These are phyloP conservation scores for Pterostichus madidus DNA, from an alignment of 2,888 invertebrate species.

Conservation along the genomic window DNA sequence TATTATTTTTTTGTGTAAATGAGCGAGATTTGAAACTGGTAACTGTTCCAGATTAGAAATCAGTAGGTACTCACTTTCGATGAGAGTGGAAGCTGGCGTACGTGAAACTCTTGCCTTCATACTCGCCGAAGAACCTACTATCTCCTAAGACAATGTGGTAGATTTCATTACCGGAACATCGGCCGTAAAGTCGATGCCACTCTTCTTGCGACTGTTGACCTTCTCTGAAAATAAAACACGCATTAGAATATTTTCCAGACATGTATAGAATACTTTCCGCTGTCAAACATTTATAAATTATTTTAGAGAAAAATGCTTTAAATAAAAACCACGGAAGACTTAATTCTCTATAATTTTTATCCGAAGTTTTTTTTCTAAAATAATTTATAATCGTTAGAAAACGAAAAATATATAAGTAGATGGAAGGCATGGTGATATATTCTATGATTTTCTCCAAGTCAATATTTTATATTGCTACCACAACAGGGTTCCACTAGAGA, in stretches of 20 bases:
- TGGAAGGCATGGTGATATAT: neutral
- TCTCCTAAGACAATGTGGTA: constrained; percentile 97
- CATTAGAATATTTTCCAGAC: too few relatives aligned
- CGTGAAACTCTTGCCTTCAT: constrained; percentile 99
- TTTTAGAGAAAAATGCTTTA: too few relatives aligned
- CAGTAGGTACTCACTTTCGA: constrained; percentile 86
- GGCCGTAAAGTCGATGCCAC: constrained; percentile 99
- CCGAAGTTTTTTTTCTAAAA: neutral
- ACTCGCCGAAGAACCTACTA: constrained; percentile 98
- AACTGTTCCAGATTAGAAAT: too few relatives aligned
- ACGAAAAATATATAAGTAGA: neutral
- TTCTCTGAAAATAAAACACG: constrained; percentile 82
- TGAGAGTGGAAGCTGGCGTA: constrained; percentile 99
- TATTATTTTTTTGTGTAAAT: too few relatives aligned
- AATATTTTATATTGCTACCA: neutral
- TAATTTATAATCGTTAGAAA: too few relatives aligned
- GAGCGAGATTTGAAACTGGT: too few relatives aligned
- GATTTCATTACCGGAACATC: constrained; percentile 99
- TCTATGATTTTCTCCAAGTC: neutral
- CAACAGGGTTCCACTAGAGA: too few relatives aligned
- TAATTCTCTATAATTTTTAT: too few relatives aligned
- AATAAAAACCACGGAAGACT: too few relatives aligned
- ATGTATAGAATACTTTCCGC: too few relatives aligned
- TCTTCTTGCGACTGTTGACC: constrained; percentile 97
- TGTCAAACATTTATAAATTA: too few relatives aligned